phyloP scores from a whole-genome alignment of 2,888 invertebrate species.

The Melangyna quadrimaculata region DNA sequence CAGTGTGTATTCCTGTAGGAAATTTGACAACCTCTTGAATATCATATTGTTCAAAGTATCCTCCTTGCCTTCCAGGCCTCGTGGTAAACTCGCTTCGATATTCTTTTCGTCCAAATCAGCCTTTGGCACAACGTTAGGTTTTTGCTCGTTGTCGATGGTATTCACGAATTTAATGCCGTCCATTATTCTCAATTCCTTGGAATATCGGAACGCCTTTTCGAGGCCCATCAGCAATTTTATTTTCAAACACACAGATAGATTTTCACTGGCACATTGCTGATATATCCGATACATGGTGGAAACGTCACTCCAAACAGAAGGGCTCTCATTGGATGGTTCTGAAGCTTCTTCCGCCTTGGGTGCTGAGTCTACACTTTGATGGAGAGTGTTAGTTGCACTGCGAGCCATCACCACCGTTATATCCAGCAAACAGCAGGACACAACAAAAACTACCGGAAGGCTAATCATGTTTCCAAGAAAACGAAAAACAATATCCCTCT shows the following conservation, averaged over 20 bases:
- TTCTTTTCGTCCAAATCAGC: conserved; percentile 82
- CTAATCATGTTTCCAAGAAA: conserved; percentile 35
- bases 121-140: conserved; percentile 62
- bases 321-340: conserved; percentile 11
- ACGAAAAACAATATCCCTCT: background rate
- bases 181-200: conserved; percentile 85
- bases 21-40: conserved; percentile 87
- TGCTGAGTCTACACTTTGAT: conserved; percentile 41
- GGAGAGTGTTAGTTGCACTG: conserved; percentile 35
- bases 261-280: conserved; percentile 88
- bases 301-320: conserved; percentile 83
- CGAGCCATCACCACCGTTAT: conserved; percentile 59
- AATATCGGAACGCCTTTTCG: conserved; percentile 86
- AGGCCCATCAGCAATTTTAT: conserved; percentile 89
- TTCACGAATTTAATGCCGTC: conserved; percentile 90
- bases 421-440: conserved; percentile 35
- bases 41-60: conserved; percentile 89
- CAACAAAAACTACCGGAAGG: conserved; percentile 30
- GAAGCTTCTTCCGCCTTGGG: conserved; percentile 30
- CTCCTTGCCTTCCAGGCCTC: conserved; percentile 87
- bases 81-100: conserved; percentile 88
- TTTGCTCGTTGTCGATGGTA: conserved; percentile 79
- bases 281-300: conserved; percentile 89
- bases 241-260: conserved; percentile 88
- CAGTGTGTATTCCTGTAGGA: conserved; percentile 89